phyloP scores from a whole-genome alignment of 2,797 vertebrate genomes.

The Phylloscopus collybita region DNA sequence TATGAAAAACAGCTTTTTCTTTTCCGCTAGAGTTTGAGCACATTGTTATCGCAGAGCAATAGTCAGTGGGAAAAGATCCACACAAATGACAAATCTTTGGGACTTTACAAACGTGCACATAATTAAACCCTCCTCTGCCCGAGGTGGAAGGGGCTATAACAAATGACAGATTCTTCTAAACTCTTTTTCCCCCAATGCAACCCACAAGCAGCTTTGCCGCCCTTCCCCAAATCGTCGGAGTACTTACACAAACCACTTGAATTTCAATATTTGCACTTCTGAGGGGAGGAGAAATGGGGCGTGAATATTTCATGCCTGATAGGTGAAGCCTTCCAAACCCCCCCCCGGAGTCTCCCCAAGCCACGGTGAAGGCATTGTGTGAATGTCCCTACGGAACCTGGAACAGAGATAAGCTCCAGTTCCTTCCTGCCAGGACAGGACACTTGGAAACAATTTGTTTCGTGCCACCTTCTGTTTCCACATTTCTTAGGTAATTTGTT shows the following conservation, averaged over 20 bases:
- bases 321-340: not conserved
- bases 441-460: slow-evolving; percentile 25
- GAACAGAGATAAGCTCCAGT: not conserved
- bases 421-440: slow-evolving; percentile 15
- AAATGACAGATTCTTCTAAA: not conserved
- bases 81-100: not conserved
- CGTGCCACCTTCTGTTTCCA: not conserved
- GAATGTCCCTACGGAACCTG: not conserved
- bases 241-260: not conserved
- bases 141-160: not conserved
- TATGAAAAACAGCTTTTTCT: not conserved
- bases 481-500: slow-evolving; percentile 61
- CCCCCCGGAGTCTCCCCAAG: not conserved
- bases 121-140: not conserved
- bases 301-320: not conserved
- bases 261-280: not conserved
- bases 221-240: not conserved
- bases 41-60: not conserved
- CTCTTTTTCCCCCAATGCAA: not conserved
- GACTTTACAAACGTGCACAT: not conserved
- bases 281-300: not conserved
- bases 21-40: not conserved
- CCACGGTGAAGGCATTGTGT: not conserved
- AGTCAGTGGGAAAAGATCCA: not conserved
- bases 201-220: not conserved